Conservation (phyloP, 2,888 invertebrate species). For the Endomychus coccineus region DNA sequence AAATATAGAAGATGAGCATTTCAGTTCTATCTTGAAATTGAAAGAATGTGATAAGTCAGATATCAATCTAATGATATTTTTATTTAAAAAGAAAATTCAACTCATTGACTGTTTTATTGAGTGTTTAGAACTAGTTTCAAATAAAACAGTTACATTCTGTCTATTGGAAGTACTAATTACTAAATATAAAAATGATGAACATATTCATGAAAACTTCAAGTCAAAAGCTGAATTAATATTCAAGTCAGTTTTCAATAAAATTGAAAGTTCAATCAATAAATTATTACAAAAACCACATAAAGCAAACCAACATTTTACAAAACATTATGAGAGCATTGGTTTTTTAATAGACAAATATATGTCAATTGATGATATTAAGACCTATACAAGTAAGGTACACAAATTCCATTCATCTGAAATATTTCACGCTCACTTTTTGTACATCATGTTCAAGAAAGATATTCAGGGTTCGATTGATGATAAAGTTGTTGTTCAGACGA, state of each 20-base stretch:
- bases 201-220: constrained; percentile 26
- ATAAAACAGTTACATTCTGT: constrained; percentile 57
- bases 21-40: constrained; percentile 47
- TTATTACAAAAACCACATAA: constrained; percentile 63
- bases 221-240: constrained; percentile 45
- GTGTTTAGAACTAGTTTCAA: constrained; percentile 46
- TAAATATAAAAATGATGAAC: constrained; percentile 1
- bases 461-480: constrained; percentile 37
- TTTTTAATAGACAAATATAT: constrained; percentile 55
- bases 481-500: constrained; percentile 48
- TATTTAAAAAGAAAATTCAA: constrained; percentile 50
- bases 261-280: constrained; percentile 56
- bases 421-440: constrained; percentile 52
- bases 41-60: constrained; percentile 52
- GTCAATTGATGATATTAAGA: constrained; percentile 50
- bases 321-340: constrained; percentile 52
- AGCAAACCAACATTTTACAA: constrained; percentile 56
- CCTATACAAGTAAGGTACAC: constrained; percentile 51
- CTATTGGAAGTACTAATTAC: constrained; percentile 34
- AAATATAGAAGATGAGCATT: constrained; percentile 48
- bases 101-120: constrained; percentile 46
- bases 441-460: constrained; percentile 50
- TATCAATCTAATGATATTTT: constrained; percentile 49
- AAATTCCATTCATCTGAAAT: constrained; percentile 56
- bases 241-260: constrained; percentile 49